Evolutionary conservation across 2,888 invertebrate species (phyloP), one percentile per base, ranked within the genome.

Genomic region (Troides aeacus): DNA sequence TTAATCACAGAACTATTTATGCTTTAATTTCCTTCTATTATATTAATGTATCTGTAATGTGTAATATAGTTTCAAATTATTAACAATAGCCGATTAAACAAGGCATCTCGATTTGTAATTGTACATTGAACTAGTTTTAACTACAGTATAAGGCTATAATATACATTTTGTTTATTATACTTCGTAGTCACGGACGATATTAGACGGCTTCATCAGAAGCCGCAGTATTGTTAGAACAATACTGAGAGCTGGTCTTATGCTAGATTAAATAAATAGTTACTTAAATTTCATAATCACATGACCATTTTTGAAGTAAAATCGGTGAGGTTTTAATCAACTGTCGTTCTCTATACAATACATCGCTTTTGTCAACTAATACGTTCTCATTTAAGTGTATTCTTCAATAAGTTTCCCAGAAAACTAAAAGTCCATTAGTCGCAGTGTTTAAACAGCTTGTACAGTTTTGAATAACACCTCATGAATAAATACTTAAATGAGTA

Each of bases 371-470:
- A 15, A 15, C 21, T n/a, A n/a, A 57, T 72, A 58, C 53, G 56
- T 64, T 64, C 50, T 61, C 17, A 36, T 70, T 7, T 39, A 17
- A n/a, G 8, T 39, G 12, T 61, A 65, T 64, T 68, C 71, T 74
- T 73, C 71, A 74, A 73, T 74, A 72, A 59, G 70, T 72, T 79
- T 78, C 76, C 66, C 68, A 76, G 79, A 80, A 79, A 76, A 71
- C 74, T 72, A 77, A 75, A 76, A 66, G 72, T 71, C 53, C 74
- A 84, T 86, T 87, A 76, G 87, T 79, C 79, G 78, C 80, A 81
- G 69, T 88, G 76, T 90, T 89, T 89, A 74, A 72, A 82, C 90
- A 91, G 87, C 82, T 86, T 82, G 80, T 68, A 72, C 69, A 67
- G 62, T 69, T 71, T 71, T 70, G 77, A 83, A 84, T 79, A 86